These are phyloP conservation scores for Andrena bucephala DNA, from an alignment of 2,888 invertebrate genomes.

Conservation along the genomic window DNA sequence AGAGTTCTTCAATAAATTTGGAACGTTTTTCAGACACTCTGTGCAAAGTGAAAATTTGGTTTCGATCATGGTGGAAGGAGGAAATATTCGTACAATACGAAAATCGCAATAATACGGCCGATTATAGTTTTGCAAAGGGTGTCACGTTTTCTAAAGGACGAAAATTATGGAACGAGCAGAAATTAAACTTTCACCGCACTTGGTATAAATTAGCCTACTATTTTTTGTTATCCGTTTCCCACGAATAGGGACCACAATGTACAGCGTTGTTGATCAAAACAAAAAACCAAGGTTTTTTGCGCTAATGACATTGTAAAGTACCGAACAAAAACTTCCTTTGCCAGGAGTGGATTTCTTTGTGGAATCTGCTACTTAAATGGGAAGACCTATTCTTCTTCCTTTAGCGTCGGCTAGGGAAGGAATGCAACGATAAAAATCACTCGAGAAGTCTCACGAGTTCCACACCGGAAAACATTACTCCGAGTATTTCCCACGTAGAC, in stretches of 20 bases:
- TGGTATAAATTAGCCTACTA: neutral
- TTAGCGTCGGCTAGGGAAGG: conserved; percentile 8
- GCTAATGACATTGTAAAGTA: conserved; percentile 10
- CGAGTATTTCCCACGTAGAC: conserved; percentile 65
- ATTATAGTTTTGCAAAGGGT: neutral
- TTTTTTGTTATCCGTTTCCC: neutral
- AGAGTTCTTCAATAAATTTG: too few relatives aligned
- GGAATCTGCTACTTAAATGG: conserved; percentile 22
- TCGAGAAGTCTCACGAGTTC: conserved; percentile 59
- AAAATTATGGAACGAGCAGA: neutral
- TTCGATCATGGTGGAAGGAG: too few relatives aligned
- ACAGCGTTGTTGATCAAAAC: neutral
- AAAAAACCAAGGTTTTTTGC: neutral
- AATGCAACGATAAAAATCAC: conserved; percentile 65
- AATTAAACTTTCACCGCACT: neutral
- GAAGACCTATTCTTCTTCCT: conserved; percentile 10
- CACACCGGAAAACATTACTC: conserved; percentile 66
- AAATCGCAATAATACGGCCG: too few relatives aligned
- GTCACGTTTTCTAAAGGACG: neutral
- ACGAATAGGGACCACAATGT: neutral
- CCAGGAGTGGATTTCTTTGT: conserved; percentile 5
- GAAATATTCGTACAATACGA: too few relatives aligned
- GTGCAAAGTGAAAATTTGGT: too few relatives aligned
- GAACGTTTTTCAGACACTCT: too few relatives aligned
- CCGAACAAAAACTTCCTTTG: conserved; percentile 13